Evolutionary conservation across 2,113 vertebrate genomes (phyloP).

Genomic region (Forbesichthys agassizii): DNA sequence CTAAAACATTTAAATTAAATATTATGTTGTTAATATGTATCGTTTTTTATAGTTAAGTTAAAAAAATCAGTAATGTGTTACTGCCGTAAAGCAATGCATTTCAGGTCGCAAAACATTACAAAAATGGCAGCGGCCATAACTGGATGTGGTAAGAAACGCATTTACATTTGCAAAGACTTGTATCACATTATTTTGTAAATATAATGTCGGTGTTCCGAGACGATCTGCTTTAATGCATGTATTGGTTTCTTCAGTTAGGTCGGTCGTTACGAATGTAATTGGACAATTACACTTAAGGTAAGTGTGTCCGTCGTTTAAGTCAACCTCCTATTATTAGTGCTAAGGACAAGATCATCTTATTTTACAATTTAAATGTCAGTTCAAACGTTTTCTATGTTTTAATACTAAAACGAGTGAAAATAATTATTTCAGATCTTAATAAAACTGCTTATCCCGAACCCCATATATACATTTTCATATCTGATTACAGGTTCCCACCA

Average conservation of each 20-base stretch:
- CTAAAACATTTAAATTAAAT: neutral
- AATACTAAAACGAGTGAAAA: neutral
- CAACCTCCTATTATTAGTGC: too few relatives aligned
- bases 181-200: fast-evolving
- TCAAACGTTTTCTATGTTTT: neutral
- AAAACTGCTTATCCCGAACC: too few relatives aligned
- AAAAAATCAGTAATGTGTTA: neutral
- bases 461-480: neutral
- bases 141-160: slow-evolving; percentile 62
- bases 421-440: neutral
- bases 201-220: neutral
- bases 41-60: neutral
- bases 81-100: slow-evolving; percentile 46
- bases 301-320: slow-evolving; percentile 4
- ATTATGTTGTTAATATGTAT: neutral
- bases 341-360: too few relatives aligned
- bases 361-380: neutral
- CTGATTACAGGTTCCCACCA: slow-evolving; percentile 70
- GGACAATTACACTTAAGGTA: slow-evolving; percentile 61
- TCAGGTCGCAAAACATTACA: slow-evolving; percentile 45
- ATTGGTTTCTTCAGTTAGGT: slow-evolving; percentile 43
- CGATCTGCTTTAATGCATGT: fast-evolving
- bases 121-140: slow-evolving; percentile 69
- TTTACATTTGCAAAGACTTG: neutral
- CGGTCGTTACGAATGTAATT: slow-evolving; percentile 48